phyloP scores from a whole-genome alignment of 2,888 invertebrate genomes.

The Chaitophorus viminalis region DNA sequence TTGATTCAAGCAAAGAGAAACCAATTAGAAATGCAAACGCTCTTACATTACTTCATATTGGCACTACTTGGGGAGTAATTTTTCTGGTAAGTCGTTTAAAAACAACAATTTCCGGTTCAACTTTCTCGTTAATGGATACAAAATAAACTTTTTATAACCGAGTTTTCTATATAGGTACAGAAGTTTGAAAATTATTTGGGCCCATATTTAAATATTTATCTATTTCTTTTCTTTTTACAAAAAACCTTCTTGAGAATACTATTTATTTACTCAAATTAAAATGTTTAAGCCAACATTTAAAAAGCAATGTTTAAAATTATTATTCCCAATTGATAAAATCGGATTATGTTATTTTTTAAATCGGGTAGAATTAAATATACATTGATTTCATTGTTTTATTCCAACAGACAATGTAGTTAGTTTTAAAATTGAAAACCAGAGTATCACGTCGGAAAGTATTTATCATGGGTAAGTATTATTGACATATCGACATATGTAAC shows the following conservation, averaged over 20 bases:
- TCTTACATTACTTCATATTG: conserved; percentile 45
- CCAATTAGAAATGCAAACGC: conserved; percentile 45
- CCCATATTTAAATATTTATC: conserved; percentile 36
- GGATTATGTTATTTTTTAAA: neutral
- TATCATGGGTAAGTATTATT: no score
- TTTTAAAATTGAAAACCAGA: no score
- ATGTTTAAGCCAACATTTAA: neutral
- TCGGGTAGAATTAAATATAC: no score
- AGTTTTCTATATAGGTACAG: conserved; percentile 26
- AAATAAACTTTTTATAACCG: conserved; percentile 56
- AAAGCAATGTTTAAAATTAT: conserved; percentile 13
- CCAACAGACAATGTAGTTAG: no score
- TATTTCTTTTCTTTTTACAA: neutral
- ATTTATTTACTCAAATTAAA: conserved; percentile 37
- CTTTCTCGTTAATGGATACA: conserved; percentile 51
- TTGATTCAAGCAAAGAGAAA: conserved; percentile 35
- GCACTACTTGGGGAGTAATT: conserved; percentile 47
- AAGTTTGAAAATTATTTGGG: conserved; percentile 12
- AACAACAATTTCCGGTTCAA: conserved; percentile 55
- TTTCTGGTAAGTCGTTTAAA: conserved; percentile 52
- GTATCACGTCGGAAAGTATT: no score
- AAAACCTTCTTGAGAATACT: neutral
- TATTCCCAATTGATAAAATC: neutral
- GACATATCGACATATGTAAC: no score
- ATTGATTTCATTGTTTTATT: no score